Evolutionary conservation across 2,113 vertebrate species (phyloP).

Genomic region (Cebidichthys violaceus): DNA sequence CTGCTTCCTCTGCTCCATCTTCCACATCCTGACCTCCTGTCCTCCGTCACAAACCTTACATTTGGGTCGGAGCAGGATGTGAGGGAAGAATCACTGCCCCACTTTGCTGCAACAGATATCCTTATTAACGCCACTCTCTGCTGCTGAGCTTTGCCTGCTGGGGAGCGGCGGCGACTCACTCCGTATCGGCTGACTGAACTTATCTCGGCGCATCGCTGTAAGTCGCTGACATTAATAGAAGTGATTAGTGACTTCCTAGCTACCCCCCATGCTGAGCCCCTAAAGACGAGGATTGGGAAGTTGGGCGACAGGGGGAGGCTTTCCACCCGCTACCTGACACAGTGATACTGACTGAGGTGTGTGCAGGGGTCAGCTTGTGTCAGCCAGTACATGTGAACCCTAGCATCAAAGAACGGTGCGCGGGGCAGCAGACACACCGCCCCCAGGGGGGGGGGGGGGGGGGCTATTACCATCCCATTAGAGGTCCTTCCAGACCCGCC

Average conservation of each 20-base stretch:
- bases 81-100: not conserved
- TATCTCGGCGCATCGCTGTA: not conserved
- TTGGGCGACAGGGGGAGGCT: not conserved
- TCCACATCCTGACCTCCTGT: not conserved
- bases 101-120: not conserved
- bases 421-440: not conserved
- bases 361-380: slow-evolving; percentile 26
- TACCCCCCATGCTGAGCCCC: not conserved
- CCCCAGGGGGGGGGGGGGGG: too few relatives aligned
- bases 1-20: not conserved
- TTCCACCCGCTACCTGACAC: not conserved
- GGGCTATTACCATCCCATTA: slow-evolving; percentile 66
- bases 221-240: not conserved
- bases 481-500: slow-evolving; percentile 48
- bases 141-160: not conserved
- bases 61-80: not conserved
- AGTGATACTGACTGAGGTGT: not conserved
- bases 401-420: slow-evolving; percentile 43
- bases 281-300: not conserved
- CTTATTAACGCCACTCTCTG: not conserved
- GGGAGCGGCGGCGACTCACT: not conserved
- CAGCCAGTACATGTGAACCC: slow-evolving; percentile 32
- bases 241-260: not conserved
- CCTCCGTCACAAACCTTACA: not conserved
- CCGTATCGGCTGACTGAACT: not conserved